Conservation (phyloP, 1,140 invertebrate genomes). For the Bombus consobrinus region DNA sequence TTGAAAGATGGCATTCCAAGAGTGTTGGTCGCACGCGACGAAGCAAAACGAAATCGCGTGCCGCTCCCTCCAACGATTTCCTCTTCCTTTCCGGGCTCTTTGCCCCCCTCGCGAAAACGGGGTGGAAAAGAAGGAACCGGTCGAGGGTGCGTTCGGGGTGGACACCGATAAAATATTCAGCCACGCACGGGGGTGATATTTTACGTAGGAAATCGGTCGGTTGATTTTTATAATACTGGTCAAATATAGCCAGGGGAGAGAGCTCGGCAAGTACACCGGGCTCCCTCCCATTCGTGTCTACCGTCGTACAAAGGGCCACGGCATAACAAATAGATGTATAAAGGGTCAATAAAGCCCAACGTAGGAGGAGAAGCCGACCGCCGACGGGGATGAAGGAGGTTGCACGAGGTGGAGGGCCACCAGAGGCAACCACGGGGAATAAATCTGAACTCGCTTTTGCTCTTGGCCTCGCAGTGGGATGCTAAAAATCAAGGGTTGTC, state of each 20-base stretch:
- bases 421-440: conserved; percentile 77
- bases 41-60: conserved; percentile 49
- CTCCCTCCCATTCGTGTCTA: conserved; percentile 72
- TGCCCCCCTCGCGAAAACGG: conserved; percentile 1
- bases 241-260: conserved; percentile 82
- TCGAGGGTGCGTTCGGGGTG: conserved; percentile 66
- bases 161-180: conserved; percentile 83
- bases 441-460: conserved; percentile 78
- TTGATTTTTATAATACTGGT: conserved; percentile 84
- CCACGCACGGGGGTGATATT: conserved; percentile 80
- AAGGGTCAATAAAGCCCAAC: conserved; percentile 83
- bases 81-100: conserved; percentile 39
- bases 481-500: conserved; percentile 77
- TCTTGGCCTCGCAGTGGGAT: conserved; percentile 73
- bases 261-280: conserved; percentile 66
- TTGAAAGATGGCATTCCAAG: conserved; percentile 5
- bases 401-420: conserved; percentile 71
- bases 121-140: conserved; percentile 41
- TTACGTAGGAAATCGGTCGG: conserved; percentile 83
- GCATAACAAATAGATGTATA: conserved; percentile 84
- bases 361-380: conserved; percentile 69
- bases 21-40: conserved; percentile 26
- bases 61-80: conserved; percentile 19
- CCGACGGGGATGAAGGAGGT: conserved; percentile 58
- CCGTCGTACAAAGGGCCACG: conserved; percentile 80